These are phyloP conservation scores for Phaedon cochleariae DNA, from an alignment of 2,888 invertebrate species.

Conservation along the genomic window DNA sequence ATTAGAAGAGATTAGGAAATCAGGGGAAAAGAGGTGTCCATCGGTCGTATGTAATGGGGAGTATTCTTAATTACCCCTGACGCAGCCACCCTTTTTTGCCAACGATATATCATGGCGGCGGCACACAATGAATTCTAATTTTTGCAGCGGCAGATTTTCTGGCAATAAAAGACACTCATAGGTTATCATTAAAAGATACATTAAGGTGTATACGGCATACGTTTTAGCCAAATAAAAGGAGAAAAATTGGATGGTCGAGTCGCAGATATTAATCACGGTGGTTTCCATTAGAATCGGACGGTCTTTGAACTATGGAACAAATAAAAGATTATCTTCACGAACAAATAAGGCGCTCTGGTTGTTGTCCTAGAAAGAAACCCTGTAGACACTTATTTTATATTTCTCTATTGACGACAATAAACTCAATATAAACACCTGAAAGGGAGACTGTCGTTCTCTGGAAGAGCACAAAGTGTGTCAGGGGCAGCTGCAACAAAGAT, in stretches of 20 bases:
- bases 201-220: conserved; percentile 14
- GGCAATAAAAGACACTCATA: conserved; percentile 33
- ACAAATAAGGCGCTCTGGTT: no score
- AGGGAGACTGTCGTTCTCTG: no score
- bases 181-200: conserved; percentile 32
- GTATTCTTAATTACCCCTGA: conserved; percentile 33
- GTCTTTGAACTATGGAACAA: no score
- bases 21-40: not conserved
- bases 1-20: no score
- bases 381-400: no score
- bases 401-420: no score
- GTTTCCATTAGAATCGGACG: no score
- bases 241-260: not conserved
- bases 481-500: no score
- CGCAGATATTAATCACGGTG: not conserved
- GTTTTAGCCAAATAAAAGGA: not conserved
- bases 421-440: no score
- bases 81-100: conserved; percentile 21
- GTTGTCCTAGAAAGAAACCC: no score
- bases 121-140: conserved; percentile 36
- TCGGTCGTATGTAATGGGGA: conserved; percentile 8
- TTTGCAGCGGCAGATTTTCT: conserved; percentile 29
- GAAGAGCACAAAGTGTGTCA: no score
- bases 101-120: conserved; percentile 28
- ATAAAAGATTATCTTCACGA: no score